Evolutionary conservation across 2,888 invertebrate genomes (phyloP), one percentile per base, ranked within the genome.

Genomic region (Cheilosia urbana): DNA sequence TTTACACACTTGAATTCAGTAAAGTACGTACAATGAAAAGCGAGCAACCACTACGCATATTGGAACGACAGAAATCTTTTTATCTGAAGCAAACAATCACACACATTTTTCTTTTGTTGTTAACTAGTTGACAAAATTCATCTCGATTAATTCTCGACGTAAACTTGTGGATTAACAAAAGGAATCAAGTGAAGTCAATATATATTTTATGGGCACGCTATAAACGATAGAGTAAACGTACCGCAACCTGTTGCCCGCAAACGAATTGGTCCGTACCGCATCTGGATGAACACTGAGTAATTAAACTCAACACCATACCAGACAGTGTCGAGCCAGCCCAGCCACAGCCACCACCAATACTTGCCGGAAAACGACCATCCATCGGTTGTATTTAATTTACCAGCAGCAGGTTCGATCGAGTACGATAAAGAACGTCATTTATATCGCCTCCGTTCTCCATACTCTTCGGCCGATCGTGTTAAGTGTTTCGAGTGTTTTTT

Each of bases 231-330:
- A 11, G 34, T 27, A 42, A 21, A 71, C 69, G 65, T 76, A 76
- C 55, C 80, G 60, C 75, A 75, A 84, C 79, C 69, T 84, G 58
- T 75, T 69, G 58, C 65, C 65, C 71, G 65, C 79, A 60, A 75
- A 84, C 81, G 81, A 85, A 77, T 76, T 68, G 66, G 71, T 71
- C 81, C 76, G 81, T 68, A 81, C 85, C 85, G 77, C 85, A 85
- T 85, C 85, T 85, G 85, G 68, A 85, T 77, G 85, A 81, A 81
- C 66, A 85, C 85, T 85, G 85, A 81, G 84, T 85, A 85, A 85
- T 81, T 85, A 85, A 72, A 85, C 57, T 81, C 81, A 62, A 85
- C 81, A 85, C 71, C 81, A 81, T 72, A 81, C 85, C 76, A 85
- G 85, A 85, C 85, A 85, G 71, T 53, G 81, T 72, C 81, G 85